A percentile compares a stretch with the other conserved stretches of the same genome.
Conservation (phyloP, 2,113 vertebrate species). For the Phasianus colchicus region DNA sequence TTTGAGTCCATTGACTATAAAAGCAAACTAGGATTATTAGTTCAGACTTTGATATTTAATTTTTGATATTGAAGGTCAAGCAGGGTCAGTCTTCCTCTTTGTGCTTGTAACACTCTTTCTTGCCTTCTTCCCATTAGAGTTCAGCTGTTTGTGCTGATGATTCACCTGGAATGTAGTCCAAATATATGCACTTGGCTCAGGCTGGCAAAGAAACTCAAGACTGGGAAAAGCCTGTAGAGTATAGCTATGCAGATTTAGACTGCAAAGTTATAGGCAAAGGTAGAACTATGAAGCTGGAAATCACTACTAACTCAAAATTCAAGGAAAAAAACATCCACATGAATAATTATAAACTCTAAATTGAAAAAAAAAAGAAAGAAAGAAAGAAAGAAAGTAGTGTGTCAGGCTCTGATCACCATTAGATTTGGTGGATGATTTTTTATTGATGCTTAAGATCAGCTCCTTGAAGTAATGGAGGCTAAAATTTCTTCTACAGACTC, state of each 20-base stretch:
- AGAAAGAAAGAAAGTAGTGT: fast-evolving
- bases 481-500: background rate
- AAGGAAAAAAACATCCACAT: background rate
- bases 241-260: background rate
- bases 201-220: background rate
- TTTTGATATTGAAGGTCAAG: background rate
- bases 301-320: background rate
- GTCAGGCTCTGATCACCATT: background rate
- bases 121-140: background rate
- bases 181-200: background rate
- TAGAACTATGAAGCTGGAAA: background rate
- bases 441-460: background rate
- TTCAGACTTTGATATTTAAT: background rate
- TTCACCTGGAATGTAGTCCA: background rate
- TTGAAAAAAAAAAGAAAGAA: fast-evolving
- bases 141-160: background rate
- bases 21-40: background rate
- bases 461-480: background rate
- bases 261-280: background rate
- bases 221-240: background rate
- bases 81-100: background rate
- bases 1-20: background rate
- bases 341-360: background rate
- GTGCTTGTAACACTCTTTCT: background rate
- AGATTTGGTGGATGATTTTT: background rate